Conservation (phyloP, 1,140 invertebrate species). For the Panagrolaimus sp. region DNA sequence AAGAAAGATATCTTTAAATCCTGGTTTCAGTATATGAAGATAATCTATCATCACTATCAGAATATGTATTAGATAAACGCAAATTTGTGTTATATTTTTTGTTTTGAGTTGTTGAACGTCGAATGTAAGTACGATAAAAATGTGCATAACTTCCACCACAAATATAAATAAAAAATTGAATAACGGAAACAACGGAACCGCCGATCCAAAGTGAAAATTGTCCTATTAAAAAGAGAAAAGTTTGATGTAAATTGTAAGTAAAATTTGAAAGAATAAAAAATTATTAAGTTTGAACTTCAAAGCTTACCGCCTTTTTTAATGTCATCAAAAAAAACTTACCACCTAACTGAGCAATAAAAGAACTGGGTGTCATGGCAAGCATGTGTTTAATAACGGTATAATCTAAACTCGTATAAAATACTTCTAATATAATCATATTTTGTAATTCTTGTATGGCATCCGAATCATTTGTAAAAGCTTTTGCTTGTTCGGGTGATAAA, state of each 20-base stretch:
- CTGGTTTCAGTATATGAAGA: too few relatives aligned
- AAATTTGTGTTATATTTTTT: too few relatives aligned
- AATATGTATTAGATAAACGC: too few relatives aligned
- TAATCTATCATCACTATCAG: too few relatives aligned
- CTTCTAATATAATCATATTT: constrained; percentile 40
- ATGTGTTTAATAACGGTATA: constrained; percentile 51
- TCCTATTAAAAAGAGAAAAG: too few relatives aligned
- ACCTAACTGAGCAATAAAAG: constrained; percentile 50
- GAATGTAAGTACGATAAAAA: too few relatives aligned
- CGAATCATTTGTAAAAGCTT: constrained; percentile 31
- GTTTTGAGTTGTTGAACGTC: too few relatives aligned
- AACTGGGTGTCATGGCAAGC: constrained; percentile 44
- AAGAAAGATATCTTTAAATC: too few relatives aligned
- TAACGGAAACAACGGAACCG: constrained; percentile 50
- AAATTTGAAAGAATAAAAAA: too few relatives aligned
- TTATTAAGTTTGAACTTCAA: too few relatives aligned
- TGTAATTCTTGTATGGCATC: constrained; percentile 32
- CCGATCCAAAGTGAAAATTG: constrained; percentile 54
- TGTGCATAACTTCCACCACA: constrained; percentile 18
- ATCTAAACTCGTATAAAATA: constrained; percentile 46
- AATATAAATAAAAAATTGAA: constrained; percentile 46
- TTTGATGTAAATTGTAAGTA: too few relatives aligned
- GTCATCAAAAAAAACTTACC: constrained; percentile 28
- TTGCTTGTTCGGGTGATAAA: constrained; percentile 37
- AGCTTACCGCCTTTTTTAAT: too few relatives aligned